phyloP scores from a whole-genome alignment of 2,888 invertebrate species.

The Anthrax anthrax region DNA sequence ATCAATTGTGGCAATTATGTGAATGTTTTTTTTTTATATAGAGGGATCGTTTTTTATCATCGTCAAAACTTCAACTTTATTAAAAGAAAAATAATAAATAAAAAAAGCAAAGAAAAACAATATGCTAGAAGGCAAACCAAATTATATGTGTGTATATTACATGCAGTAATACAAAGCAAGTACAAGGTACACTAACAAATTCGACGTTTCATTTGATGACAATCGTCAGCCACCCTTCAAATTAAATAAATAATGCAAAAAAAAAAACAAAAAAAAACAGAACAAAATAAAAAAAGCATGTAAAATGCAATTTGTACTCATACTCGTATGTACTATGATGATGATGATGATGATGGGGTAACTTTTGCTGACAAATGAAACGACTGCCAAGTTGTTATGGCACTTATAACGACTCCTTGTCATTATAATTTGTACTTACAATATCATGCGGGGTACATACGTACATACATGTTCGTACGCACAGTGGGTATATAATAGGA shows the following conservation, averaged over 20 bases:
- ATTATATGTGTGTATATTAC: no score
- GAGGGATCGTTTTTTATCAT: background rate
- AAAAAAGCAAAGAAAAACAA: no score
- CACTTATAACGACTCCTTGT: constrained; percentile 8
- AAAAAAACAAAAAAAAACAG: background rate
- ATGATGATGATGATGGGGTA: constrained; percentile 7
- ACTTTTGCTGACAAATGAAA: constrained; percentile 18
- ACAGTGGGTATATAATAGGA: no score
- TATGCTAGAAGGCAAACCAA: constrained; percentile 2
- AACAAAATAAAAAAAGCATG: background rate
- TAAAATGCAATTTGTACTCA: background rate
- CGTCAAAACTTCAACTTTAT: background rate
- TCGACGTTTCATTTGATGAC: no score
- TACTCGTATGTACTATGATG: no score
- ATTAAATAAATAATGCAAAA: background rate
- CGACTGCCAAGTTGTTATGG: constrained; percentile 11
- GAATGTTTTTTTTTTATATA: constrained; percentile 6
- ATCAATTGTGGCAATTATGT: constrained; percentile 8
- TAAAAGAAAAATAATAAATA: no score
- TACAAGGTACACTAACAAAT: no score
- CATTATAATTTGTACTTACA: constrained; percentile 5
- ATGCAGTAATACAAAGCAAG: no score
- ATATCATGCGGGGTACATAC: no score
- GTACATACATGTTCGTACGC: no score
- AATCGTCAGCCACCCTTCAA: background rate